Evolutionary conservation across 2,888 invertebrate genomes (phyloP).

Genomic region (Leucophenga montana): DNA sequence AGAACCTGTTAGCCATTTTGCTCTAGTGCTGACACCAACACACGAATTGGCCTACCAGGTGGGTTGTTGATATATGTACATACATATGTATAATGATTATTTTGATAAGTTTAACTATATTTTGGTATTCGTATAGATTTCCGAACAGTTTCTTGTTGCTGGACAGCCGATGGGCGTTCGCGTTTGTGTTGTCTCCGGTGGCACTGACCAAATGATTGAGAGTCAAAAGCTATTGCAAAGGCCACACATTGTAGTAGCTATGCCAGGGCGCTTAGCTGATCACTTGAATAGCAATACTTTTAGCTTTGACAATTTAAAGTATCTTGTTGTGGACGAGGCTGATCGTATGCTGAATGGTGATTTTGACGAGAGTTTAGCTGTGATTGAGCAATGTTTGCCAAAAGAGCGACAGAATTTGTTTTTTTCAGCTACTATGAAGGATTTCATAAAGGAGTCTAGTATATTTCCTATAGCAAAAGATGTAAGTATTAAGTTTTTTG

Average conservation of each 20-base stretch:
- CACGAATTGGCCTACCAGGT: conserved; percentile 89
- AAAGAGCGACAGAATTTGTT: conserved; percentile 88
- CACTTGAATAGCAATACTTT: conserved; percentile 91
- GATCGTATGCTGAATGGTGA: conserved; percentile 85
- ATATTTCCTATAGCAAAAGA: conserved; percentile 77
- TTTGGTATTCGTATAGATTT: conserved; percentile 78
- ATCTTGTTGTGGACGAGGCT: conserved; percentile 96
- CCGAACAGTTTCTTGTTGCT: conserved; percentile 93
- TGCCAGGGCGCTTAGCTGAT: conserved; percentile 95
- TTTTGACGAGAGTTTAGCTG: conserved; percentile 87
- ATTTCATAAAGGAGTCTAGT: conserved; percentile 82
- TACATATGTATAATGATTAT: too few species aligned
- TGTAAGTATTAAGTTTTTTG: conserved; percentile 71
- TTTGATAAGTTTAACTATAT: too few species aligned
- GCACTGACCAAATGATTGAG: conserved; percentile 93
- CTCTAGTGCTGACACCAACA: conserved; percentile 94
- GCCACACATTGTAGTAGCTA: conserved; percentile 96
- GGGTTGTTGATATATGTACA: conserved; percentile 21
- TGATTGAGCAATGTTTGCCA: conserved; percentile 85
- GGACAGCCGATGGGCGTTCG: conserved; percentile 90
- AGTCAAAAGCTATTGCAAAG: conserved; percentile 85
- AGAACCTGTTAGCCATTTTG: conserved; percentile 97
- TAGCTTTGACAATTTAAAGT: conserved; percentile 84
- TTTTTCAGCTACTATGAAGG: conserved; percentile 97
- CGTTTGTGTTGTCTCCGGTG: conserved; percentile 93